A percentile compares a stretch with the other conserved stretches of the same genome.
Conservation (phyloP, 1,140 invertebrate species). For the Maconellicoccus hirsutus region DNA sequence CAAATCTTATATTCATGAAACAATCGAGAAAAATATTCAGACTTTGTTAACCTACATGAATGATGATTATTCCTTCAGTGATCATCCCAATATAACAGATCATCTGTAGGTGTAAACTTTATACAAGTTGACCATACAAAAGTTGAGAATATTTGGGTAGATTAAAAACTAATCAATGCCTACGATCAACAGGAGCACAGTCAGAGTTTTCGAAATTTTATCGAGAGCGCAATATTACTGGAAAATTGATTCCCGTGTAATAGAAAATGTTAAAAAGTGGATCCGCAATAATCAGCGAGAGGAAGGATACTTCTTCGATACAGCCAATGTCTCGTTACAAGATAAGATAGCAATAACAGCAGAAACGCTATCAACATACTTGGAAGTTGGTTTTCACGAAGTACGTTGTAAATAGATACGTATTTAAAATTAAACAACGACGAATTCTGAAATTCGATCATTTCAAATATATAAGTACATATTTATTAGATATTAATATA, state of each 20-base stretch:
- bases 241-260: slow-evolving; percentile 43
- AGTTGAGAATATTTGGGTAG: too few relatives aligned
- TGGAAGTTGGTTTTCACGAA: slow-evolving; percentile 47
- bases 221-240: slow-evolving; percentile 45
- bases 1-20: slow-evolving; percentile 1
- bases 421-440: too few relatives aligned
- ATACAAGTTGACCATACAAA: too few relatives aligned
- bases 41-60: slow-evolving; percentile 45
- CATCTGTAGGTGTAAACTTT: slow-evolving; percentile 33
- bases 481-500: too few relatives aligned
- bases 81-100: slow-evolving; percentile 46
- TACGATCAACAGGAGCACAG: slow-evolving; percentile 36
- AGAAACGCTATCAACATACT: slow-evolving; percentile 43
- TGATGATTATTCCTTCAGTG: slow-evolving; percentile 48
- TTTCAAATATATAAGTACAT: too few relatives aligned
- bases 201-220: slow-evolving; percentile 44
- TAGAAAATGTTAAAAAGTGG: slow-evolving; percentile 45
- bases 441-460: too few relatives aligned
- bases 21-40: slow-evolving; percentile 37
- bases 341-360: slow-evolving; percentile 45
- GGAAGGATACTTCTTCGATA: slow-evolving; percentile 41
- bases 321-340: slow-evolving; percentile 34
- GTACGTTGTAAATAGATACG: too few relatives aligned
- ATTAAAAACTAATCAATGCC: neutral
- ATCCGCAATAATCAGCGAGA: slow-evolving; percentile 43